phyloP scores from a whole-genome alignment of 2,888 invertebrate genomes.

The Andrena bucephala region DNA sequence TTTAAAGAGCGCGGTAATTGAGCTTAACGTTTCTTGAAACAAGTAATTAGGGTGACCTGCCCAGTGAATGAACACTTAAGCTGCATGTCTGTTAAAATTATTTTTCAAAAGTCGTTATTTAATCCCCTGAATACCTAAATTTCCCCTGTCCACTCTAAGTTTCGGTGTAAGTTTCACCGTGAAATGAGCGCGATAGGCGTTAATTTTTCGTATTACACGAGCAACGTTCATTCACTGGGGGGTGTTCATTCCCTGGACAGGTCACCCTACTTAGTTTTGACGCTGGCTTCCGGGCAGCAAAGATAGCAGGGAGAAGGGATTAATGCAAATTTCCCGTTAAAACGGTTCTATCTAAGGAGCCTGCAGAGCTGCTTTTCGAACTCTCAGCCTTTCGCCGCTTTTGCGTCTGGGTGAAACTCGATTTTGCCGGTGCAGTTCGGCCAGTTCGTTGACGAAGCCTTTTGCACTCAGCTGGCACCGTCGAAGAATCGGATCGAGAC shows the following conservation, averaged over 20 bases:
- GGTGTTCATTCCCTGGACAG: too few relatives aligned
- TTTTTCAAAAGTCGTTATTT: too few relatives aligned
- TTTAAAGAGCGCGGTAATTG: conserved; percentile 28
- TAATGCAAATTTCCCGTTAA: conserved; percentile 56
- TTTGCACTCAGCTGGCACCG: too few relatives aligned
- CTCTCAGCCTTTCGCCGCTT: conserved; percentile 10
- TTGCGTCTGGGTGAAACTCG: conserved; percentile 24
- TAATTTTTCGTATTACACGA: too few relatives aligned
- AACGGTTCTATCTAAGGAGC: conserved; percentile 63
- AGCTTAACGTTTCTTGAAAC: conserved; percentile 46
- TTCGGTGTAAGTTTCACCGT: too few relatives aligned
- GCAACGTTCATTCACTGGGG: too few relatives aligned
- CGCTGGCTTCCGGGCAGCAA: conserved; percentile 23
- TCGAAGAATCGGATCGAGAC: conserved; percentile 27
- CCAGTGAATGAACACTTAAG: too few relatives aligned
- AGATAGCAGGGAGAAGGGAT: neutral
- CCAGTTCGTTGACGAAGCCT: conserved; percentile 27
- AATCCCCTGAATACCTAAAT: too few relatives aligned
- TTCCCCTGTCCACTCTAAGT: too few relatives aligned
- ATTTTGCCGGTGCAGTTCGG: conserved; percentile 34
- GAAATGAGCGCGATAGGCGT: too few relatives aligned
- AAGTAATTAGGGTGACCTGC: conserved; percentile 44
- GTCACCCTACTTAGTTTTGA: conserved; percentile 43
- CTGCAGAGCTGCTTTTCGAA: conserved; percentile 49
- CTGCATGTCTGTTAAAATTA: too few relatives aligned